A percentile compares a stretch with the other conserved stretches of the same genome.
These are phyloP conservation scores for Unio delphinus DNA, from an alignment of 2,888 invertebrate species.

Conservation along the genomic window DNA sequence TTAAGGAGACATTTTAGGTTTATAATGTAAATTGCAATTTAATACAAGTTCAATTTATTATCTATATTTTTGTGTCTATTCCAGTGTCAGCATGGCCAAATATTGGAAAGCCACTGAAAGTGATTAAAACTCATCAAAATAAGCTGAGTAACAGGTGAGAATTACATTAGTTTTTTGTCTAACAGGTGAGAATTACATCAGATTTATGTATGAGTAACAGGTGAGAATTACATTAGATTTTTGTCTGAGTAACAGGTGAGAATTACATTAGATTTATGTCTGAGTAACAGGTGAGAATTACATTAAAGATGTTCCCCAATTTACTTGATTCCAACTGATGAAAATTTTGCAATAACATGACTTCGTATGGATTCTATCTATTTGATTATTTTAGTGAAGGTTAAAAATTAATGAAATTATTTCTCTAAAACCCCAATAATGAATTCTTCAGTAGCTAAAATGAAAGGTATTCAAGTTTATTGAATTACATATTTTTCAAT, in stretches of 20 bases:
- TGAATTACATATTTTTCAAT: too few relatives aligned
- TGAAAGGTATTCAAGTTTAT: too few relatives aligned
- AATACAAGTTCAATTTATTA: not conserved
- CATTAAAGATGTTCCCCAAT: not conserved
- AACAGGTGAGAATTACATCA: not conserved
- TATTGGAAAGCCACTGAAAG: slow-evolving; percentile 88
- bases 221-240: not conserved
- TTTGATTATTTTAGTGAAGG: too few relatives aligned
- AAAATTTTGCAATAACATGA: too few relatives aligned
- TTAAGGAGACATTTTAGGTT: not conserved
- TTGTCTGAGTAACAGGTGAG: not conserved
- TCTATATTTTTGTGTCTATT: slow-evolving; percentile 48
- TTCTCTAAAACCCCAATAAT: too few relatives aligned
- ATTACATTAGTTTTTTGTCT: not conserved
- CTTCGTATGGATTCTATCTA: too few relatives aligned
- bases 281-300: not conserved
- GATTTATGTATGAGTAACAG: not conserved
- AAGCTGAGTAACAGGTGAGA: slow-evolving; percentile 85
- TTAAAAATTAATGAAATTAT: too few relatives aligned
- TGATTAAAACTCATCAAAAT: slow-evolving; percentile 91
- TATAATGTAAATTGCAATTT: not conserved
- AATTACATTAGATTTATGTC: not conserved
- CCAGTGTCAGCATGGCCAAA: slow-evolving; percentile 90
- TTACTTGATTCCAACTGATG: too few relatives aligned
- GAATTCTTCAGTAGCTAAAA: too few relatives aligned